These are phyloP conservation scores for Agonum fuliginosum DNA, from an alignment of 2,888 invertebrate species.

Conservation along the genomic window DNA sequence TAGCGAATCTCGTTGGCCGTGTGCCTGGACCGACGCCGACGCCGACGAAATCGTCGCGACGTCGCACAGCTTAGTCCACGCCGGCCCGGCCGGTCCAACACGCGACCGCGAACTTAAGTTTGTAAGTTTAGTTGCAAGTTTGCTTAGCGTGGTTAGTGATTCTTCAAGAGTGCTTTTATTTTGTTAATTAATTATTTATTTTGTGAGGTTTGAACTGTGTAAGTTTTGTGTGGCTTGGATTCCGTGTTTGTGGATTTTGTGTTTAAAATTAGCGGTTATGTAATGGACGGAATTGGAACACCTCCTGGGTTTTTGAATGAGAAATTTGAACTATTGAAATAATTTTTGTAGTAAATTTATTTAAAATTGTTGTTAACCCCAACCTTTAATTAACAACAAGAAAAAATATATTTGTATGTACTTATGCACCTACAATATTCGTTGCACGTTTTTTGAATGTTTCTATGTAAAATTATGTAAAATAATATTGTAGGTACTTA, in stretches of 20 bases:
- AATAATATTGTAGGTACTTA: too few relatives aligned
- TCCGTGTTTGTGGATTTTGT: slow-evolving; percentile 10
- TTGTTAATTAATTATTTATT: too few relatives aligned
- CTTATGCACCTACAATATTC: too few relatives aligned
- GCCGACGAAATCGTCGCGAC: not conserved
- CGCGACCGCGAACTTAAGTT: slow-evolving; percentile 12
- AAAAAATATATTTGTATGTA: too few relatives aligned
- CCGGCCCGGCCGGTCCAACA: slow-evolving; percentile 30
- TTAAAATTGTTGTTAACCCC: not conserved
- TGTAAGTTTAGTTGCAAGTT: too few relatives aligned
- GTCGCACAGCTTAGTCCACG: slow-evolving; percentile 3
- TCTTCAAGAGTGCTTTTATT: too few relatives aligned
- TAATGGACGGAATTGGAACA: slow-evolving; percentile 27
- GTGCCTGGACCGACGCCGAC: not conserved
- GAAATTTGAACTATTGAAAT: too few relatives aligned
- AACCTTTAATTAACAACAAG: not conserved
- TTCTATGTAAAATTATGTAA: too few relatives aligned
- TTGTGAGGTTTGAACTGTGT: slow-evolving; percentile 19
- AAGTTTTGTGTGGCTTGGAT: slow-evolving; percentile 5
- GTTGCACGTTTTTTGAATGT: too few relatives aligned
- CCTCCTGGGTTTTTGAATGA: not conserved
- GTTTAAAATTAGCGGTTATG: slow-evolving; percentile 27
- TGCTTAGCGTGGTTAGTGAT: too few relatives aligned
- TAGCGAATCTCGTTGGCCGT: slow-evolving; percentile 8
- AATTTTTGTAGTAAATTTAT: too few relatives aligned